phyloP scores from a whole-genome alignment of 2,113 vertebrate species.

The Thryonomys swinderianus region DNA sequence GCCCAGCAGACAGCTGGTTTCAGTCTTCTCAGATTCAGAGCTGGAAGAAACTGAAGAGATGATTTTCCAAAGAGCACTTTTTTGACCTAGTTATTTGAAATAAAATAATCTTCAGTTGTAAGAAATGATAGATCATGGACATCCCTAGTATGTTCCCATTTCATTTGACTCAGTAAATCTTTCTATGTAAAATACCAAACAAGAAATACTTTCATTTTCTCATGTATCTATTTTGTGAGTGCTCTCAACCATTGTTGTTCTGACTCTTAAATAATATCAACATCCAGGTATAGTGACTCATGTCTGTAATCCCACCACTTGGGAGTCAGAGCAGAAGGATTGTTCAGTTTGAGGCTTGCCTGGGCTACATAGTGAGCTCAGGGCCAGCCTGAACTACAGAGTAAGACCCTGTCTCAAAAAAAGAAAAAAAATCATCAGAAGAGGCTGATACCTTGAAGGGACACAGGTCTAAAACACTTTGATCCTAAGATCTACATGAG shows the following conservation, averaged over 20 bases:
- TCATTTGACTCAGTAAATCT: not conserved
- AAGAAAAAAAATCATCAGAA: too few species aligned
- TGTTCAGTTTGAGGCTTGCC: too few species aligned
- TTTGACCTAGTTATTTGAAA: not conserved
- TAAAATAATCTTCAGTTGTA: not conserved
- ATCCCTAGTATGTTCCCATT: not conserved
- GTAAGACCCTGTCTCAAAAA: too few species aligned
- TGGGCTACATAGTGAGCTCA: too few species aligned
- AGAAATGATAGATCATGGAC: not conserved
- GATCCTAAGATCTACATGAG: not conserved
- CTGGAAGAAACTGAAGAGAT: not conserved
- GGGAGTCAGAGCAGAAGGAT: too few species aligned
- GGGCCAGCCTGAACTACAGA: too few species aligned
- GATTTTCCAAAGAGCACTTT: not conserved
- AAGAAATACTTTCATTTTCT: not conserved
- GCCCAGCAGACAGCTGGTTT: not conserved
- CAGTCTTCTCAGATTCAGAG: not conserved
- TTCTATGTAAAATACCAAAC: not conserved
- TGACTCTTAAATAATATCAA: not conserved
- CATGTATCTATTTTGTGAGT: not conserved
- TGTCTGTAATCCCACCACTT: too few species aligned
- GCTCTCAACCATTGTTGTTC: not conserved
- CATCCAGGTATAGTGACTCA: too few species aligned
- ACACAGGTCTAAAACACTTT: not conserved
- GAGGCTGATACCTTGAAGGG: not conserved